Conservation (phyloP, 2,888 invertebrate genomes). For the Agonum fuliginosum region DNA sequence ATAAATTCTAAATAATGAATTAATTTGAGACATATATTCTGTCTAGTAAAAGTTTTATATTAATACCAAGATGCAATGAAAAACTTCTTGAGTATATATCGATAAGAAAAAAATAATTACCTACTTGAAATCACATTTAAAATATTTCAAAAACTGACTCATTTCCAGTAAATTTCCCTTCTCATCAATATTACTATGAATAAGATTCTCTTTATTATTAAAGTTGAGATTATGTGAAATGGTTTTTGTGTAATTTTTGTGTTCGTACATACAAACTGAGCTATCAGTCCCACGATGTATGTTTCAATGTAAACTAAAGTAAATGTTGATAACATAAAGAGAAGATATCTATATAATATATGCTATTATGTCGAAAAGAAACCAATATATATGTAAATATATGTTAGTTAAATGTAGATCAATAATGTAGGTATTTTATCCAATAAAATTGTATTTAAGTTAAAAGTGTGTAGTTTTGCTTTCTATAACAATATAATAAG, state of each 20-base stretch:
- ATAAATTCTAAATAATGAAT: too few relatives aligned
- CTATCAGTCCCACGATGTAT: slow-evolving; percentile 51
- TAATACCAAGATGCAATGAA: too few relatives aligned
- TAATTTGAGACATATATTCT: too few relatives aligned
- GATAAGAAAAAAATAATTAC: too few relatives aligned
- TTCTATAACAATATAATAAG: background rate
- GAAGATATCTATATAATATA: slow-evolving; percentile 57
- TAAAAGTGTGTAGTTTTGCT: background rate
- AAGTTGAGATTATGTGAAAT: too few relatives aligned
- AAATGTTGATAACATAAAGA: slow-evolving; percentile 56
- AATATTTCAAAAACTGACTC: background rate
- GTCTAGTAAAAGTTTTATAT: too few relatives aligned
- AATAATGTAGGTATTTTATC: slow-evolving; percentile 56
- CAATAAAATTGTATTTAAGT: slow-evolving; percentile 59
- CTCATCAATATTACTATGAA: too few relatives aligned
- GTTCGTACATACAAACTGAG: slow-evolving; percentile 44
- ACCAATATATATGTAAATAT: slow-evolving; percentile 57
- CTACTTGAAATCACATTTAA: too few relatives aligned
- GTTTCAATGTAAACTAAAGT: slow-evolving; percentile 57
- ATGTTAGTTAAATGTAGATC: slow-evolving; percentile 55
- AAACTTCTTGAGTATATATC: too few relatives aligned
- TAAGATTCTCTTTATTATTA: too few relatives aligned
- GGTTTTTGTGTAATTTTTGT: background rate
- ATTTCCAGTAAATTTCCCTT: background rate
- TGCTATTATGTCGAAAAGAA: slow-evolving; percentile 51